Percentiles rank a stretch among this genome's conserved stretches.
phyloP scores from a whole-genome alignment of 1,140 invertebrate species.

The Sycophaga agraensis region DNA sequence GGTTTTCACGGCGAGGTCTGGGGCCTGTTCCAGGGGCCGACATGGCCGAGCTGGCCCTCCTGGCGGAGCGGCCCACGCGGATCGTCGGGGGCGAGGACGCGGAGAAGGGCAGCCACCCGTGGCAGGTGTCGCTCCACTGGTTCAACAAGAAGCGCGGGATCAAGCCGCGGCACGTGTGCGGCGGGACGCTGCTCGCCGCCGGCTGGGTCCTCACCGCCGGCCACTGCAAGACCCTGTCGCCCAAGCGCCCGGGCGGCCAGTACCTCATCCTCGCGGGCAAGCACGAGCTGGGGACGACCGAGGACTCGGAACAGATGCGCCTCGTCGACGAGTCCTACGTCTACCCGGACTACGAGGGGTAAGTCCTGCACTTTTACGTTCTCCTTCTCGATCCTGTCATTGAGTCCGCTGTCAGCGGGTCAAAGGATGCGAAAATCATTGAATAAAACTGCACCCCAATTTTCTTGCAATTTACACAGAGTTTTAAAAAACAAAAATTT shows the following conservation, averaged over 20 bases:
- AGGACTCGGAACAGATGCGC: slow-evolving; percentile 49
- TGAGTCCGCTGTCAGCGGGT: no score
- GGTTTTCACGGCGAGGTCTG: no score
- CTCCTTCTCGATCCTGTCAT: no score
- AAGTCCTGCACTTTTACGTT: not conserved
- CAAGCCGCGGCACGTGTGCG: slow-evolving; percentile 52
- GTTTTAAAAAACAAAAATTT: no score
- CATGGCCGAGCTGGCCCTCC: slow-evolving; percentile 21
- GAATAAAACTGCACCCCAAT: no score
- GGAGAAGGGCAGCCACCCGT: slow-evolving; percentile 44
- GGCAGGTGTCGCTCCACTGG: slow-evolving; percentile 48
- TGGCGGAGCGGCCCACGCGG: slow-evolving; percentile 37
- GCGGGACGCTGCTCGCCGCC: slow-evolving; percentile 54
- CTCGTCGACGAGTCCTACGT: slow-evolving; percentile 40
- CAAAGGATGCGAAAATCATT: no score
- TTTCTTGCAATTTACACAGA: no score
- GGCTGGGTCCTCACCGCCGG: slow-evolving; percentile 59
- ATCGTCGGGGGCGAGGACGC: slow-evolving; percentile 53
- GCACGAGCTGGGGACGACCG: slow-evolving; percentile 39
- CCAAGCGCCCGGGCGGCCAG: slow-evolving; percentile 27
- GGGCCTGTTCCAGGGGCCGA: not conserved
- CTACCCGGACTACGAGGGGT: slow-evolving; percentile 45
- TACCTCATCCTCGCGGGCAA: slow-evolving; percentile 51
- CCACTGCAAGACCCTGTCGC: slow-evolving; percentile 52
- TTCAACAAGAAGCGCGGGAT: slow-evolving; percentile 41